Percentiles rank a stretch among this genome's conserved stretches.
Conservation (phyloP, 2,113 vertebrate genomes). For the Stegostoma tigrinum region DNA sequence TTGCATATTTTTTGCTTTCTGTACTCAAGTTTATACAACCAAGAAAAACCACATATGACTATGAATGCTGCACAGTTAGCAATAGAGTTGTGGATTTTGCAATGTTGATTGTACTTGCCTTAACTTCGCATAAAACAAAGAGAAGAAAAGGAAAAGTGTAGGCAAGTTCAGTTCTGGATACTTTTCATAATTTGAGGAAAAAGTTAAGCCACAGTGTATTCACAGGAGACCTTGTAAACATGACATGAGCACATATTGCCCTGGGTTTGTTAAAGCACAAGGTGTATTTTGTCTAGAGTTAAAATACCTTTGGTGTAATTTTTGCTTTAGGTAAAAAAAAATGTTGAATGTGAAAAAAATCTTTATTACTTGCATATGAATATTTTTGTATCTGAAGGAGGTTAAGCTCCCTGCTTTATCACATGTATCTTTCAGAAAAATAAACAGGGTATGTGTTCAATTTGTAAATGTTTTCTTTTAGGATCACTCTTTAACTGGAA, state of each 20-base stretch:
- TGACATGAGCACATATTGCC: conserved; percentile 52
- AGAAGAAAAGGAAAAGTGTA: conserved; percentile 41
- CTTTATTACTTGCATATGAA: conserved; percentile 59
- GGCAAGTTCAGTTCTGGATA: conserved; percentile 53
- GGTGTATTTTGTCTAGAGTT: conserved; percentile 51
- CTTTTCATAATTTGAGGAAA: conserved; percentile 48
- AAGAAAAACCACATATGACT: conserved; percentile 48
- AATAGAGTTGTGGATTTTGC: conserved; percentile 57
- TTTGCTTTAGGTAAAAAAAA: conserved; percentile 52
- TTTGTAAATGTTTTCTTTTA: conserved; percentile 59
- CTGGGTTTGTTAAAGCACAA: conserved; percentile 65
- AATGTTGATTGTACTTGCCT: conserved; percentile 62
- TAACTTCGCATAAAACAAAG: conserved; percentile 45
- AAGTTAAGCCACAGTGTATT: conserved; percentile 46
- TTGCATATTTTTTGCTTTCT: conserved; percentile 46
- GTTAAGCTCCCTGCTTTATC: conserved; percentile 54
- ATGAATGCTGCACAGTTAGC: conserved; percentile 60
- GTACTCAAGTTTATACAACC: conserved; percentile 44
- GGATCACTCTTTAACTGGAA: conserved; percentile 54
- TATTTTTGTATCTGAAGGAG: conserved; percentile 64
- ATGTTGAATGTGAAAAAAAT: conserved; percentile 48
- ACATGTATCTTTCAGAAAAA: conserved; percentile 55
- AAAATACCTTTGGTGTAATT: conserved; percentile 51
- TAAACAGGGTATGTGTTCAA: conserved; percentile 56
- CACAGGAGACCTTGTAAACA: conserved; percentile 48